Base-by-base conservation (phyloP, 2,113 vertebrate species). In the Meleagris gallopavo region DNA sequence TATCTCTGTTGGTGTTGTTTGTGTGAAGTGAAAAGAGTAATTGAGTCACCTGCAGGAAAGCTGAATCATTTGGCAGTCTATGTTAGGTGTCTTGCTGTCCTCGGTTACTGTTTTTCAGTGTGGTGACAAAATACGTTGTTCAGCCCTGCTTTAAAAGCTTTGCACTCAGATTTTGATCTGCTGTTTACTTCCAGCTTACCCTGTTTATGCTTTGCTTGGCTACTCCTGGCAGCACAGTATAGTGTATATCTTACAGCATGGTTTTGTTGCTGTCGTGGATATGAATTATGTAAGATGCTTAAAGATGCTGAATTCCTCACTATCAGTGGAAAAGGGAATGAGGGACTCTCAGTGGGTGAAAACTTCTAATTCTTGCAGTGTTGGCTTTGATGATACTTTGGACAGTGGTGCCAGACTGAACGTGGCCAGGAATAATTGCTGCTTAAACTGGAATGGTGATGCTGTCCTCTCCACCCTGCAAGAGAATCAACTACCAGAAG, bases 11-110 rank as follows among this genome's bases (percentile, higher is more conserved):
- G 55, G 15, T 3, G 1, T 46, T 58, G 1, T 61, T 58, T 22
- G n/a, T 89, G 75, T 65, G n/a, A 88, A 95, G 94, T 96, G 96
- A 96, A 96, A 96, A 90, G 76, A 86, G 25, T 81, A 70, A 55
- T 93, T 93, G 90, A 96, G 83, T 95, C 88, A 96, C 90, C 88
- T 95, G 80, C 76, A 58, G 89, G 88, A 88, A 95, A 95, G 74
- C 41, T 96, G 71, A 91, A 75, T 95, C 86, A 90, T 24, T 84
- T 76, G 65, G 38, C 52, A 27, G 52, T 57, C 82, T 54, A 16
- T 54, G 29, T 20, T 8, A 54, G 69, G 40, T 48, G 38, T 86
- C 69, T 95, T 48, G 40, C 79, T 78, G 22, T 66, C 15, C 22
- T 30, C 40, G 30, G 10, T 36, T 19, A 61, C 12, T 5, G 52